These are phyloP conservation scores for Drosophila varians DNA, from an alignment of 1,140 invertebrate genomes.

Conservation along the genomic window DNA sequence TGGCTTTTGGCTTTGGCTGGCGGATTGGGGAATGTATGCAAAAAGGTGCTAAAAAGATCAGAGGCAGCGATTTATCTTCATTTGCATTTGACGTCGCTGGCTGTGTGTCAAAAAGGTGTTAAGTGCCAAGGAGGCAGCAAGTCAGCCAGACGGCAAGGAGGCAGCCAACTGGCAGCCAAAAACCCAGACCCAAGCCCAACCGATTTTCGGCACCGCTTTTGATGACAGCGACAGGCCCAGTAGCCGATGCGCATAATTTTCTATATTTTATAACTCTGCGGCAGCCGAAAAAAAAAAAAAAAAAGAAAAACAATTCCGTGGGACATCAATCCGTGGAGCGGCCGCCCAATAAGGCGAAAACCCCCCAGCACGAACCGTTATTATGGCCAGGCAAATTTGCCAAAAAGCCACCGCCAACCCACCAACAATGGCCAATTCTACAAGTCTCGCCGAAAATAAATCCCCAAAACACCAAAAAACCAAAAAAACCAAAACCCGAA, in stretches of 20 bases:
- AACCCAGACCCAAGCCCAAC: conserved; percentile 3
- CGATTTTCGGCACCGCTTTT: conserved; percentile 65
- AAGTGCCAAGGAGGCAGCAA: conserved; percentile 63
- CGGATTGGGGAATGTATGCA: conserved; percentile 62
- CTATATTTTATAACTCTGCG: conserved; percentile 75
- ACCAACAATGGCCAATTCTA: conserved; percentile 39
- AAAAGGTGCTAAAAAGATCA: conserved; percentile 83
- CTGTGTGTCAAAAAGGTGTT: conserved; percentile 81
- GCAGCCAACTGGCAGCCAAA: not conserved
- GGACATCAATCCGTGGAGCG: conserved; percentile 67
- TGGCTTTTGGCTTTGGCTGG: not conserved
- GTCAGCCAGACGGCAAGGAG: not conserved
- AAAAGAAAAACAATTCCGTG: no score
- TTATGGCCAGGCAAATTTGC: conserved; percentile 73
- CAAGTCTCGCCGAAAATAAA: conserved; percentile 21
- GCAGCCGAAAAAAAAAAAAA: no score
- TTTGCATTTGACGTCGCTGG: conserved; percentile 81
- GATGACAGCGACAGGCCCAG: conserved; percentile 57
- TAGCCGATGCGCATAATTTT: conserved; percentile 78
- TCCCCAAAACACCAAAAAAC: conserved; percentile 4
- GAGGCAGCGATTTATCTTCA: conserved; percentile 82
- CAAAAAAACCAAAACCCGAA: conserved; percentile 9
- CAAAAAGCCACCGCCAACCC: conserved; percentile 37
- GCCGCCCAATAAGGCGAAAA: conserved; percentile 66
- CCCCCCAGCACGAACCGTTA: conserved; percentile 66